Percentiles rank a stretch among this genome's conserved stretches.
These are phyloP conservation scores for Gymnoscopelus microlampas DNA, from an alignment of 2,797 vertebrate species.

Conservation along the genomic window DNA sequence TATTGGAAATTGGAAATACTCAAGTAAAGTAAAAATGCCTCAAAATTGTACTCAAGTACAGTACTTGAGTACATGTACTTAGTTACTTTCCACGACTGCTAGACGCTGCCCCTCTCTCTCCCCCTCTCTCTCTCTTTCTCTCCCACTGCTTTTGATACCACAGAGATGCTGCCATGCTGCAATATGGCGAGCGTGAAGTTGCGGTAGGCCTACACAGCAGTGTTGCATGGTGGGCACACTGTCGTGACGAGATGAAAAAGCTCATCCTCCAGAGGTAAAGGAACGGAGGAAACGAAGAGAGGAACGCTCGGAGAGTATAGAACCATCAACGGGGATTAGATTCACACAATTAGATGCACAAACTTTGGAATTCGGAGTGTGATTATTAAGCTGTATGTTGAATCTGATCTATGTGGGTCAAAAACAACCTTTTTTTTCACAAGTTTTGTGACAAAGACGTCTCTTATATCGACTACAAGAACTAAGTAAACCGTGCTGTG, in stretches of 20 bases:
- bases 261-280: background rate
- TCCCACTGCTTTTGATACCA: background rate
- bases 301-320: background rate
- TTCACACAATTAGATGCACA: too few relatives aligned
- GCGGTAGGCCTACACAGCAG: background rate
- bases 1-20: too few relatives aligned
- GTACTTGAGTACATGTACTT: too few relatives aligned
- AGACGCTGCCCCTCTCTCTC: too few relatives aligned
- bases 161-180: conserved; percentile 15
- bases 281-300: background rate
- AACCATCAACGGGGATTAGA: too few relatives aligned
- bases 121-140: too few relatives aligned
- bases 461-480: too few relatives aligned
- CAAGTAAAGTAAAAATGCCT: too few relatives aligned
- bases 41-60: too few relatives aligned
- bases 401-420: background rate
- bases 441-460: conserved; percentile 13
- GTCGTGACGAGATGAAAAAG: background rate
- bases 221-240: background rate
- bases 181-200: conserved; percentile 12
- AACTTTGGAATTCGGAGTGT: background rate
- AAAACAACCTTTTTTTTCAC: background rate
- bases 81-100: too few relatives aligned
- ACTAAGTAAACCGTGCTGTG: too few relatives aligned
- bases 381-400: background rate